A percentile compares a stretch with the other conserved stretches of the same genome.
Evolutionary conservation across 2,888 invertebrate genomes (phyloP).

Genomic region (Dichetophora obliterata): DNA sequence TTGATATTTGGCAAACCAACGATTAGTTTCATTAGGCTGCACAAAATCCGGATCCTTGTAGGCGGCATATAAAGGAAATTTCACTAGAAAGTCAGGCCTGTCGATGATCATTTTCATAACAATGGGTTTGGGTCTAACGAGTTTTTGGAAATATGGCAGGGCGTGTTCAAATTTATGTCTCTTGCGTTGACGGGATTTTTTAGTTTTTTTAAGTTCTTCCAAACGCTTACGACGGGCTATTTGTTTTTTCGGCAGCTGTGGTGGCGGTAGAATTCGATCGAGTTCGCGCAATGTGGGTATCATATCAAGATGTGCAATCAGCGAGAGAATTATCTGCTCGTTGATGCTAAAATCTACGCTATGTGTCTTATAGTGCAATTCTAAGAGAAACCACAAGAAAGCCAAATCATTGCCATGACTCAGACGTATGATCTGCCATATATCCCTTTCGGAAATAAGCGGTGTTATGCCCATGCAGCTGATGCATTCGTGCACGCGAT

Average conservation of each 20-base stretch:
- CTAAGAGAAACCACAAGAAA: slow-evolving; percentile 67
- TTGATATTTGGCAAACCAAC: slow-evolving; percentile 51
- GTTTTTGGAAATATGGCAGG: slow-evolving; percentile 54
- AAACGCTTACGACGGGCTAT: slow-evolving; percentile 23
- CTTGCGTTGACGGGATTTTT: background rate
- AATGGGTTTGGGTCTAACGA: slow-evolving; percentile 44
- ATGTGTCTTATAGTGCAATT: slow-evolving; percentile 57
- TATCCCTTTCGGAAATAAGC: slow-evolving; percentile 41
- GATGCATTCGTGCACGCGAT: slow-evolving; percentile 52
- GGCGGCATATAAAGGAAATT: slow-evolving; percentile 39
- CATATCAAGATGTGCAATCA: slow-evolving; percentile 64
- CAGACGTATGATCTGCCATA: slow-evolving; percentile 53
- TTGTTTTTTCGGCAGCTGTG: slow-evolving; percentile 43
- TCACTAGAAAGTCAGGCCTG: slow-evolving; percentile 41
- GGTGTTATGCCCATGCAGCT: slow-evolving; percentile 60
- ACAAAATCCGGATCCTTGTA: slow-evolving; percentile 45
- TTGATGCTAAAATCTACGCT: slow-evolving; percentile 56
- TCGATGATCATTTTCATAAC: slow-evolving; percentile 43
- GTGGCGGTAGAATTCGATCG: slow-evolving; percentile 62
- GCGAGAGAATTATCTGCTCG: slow-evolving; percentile 63
- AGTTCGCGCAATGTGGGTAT: slow-evolving; percentile 62
- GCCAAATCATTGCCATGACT: slow-evolving; percentile 66
- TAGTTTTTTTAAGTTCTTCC: background rate
- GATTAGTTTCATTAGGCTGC: slow-evolving; percentile 49
- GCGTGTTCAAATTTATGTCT: background rate